Evolutionary conservation across 2,888 invertebrate genomes (phyloP).

Genomic region (Rhopalosiphum nymphaeae): DNA sequence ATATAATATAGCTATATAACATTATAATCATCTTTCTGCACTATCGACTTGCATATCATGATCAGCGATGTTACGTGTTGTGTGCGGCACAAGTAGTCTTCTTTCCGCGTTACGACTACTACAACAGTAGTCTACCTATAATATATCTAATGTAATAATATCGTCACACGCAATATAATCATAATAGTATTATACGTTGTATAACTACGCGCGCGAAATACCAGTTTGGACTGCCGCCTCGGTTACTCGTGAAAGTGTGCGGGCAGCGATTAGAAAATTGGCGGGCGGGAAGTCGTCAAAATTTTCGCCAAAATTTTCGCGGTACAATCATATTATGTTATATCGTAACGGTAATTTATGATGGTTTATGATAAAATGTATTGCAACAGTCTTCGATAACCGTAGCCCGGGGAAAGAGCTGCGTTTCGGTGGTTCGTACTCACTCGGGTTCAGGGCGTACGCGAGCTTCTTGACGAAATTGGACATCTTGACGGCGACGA

Average conservation of each 20-base stretch:
- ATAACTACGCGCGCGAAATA: slow-evolving; percentile 32
- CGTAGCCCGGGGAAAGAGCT: background rate
- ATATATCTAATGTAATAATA: background rate
- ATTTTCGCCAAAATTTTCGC: background rate
- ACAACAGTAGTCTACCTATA: background rate
- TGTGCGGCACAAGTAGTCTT: background rate
- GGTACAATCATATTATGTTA: no score
- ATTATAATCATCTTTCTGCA: background rate
- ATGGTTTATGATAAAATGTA: background rate
- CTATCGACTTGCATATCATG: background rate
- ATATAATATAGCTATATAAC: background rate
- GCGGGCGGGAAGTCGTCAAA: background rate
- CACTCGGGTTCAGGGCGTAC: slow-evolving; percentile 86
- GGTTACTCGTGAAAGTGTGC: background rate
- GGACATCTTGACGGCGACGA: slow-evolving; percentile 81
- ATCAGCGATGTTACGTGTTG: background rate
- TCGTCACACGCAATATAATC: background rate
- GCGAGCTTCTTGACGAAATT: slow-evolving; percentile 87
- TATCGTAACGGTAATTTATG: background rate
- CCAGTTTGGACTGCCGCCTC: background rate
- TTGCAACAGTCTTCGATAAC: background rate
- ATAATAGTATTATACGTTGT: slow-evolving; percentile 16
- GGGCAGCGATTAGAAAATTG: background rate
- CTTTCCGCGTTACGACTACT: slow-evolving; percentile 20
- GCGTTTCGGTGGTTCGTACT: slow-evolving; percentile 70